Evolutionary conservation across 2,113 vertebrate genomes (phyloP), one percentile per base, ranked within the genome.

Genomic region (Lutjanus erythropterus): DNA sequence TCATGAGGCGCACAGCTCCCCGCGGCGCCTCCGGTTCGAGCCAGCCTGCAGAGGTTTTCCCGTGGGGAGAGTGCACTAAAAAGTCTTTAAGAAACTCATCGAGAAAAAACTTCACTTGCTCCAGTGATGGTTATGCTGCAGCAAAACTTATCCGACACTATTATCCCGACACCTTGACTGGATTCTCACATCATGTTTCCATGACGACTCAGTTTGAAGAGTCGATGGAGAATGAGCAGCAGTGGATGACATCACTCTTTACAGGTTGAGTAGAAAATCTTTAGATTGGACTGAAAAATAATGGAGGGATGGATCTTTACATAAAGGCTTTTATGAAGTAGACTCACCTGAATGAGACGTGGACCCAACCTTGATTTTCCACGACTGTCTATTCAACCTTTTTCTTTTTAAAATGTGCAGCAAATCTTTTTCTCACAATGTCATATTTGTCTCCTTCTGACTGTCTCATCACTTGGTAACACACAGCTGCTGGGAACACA

Each of bases 201-300:
- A 89, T 88, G 89, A 71, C 85, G 73, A 91, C 89, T 0, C 56
- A 1, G 31, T 46, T 66, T 52, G 49, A 68, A 58, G 60, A 9
- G 27, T 23, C 47, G 75, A 60, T 71, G 53, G 35, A 65, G 61
- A 80, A 46, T 5, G 0, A 16, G 49, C 42, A 18, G 66, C 9
- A 5, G 55, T 12, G 4, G 42, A 74, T 49, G n/a, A 65, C 41
- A n/a, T 27, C 44, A 9, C n/a, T 46, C 11, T 10, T 46, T 19
- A 35, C 12, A 1, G 14, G 33, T 18, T 2, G 11, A 49, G 25
- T 23, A 6, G 0, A 35, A 44, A 41, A 60, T n/a, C 11, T 47
- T 39, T 41, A 19, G 16, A 21, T 6, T 46, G 19, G 65, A 37
- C 6, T 60, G 16, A 8, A 37, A 39, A 42, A 37, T 10, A 18